Percentiles rank a stretch among this genome's conserved stretches.
phyloP scores from a whole-genome alignment of 2,797 vertebrate species.

The Uromys caudimaculatus region DNA sequence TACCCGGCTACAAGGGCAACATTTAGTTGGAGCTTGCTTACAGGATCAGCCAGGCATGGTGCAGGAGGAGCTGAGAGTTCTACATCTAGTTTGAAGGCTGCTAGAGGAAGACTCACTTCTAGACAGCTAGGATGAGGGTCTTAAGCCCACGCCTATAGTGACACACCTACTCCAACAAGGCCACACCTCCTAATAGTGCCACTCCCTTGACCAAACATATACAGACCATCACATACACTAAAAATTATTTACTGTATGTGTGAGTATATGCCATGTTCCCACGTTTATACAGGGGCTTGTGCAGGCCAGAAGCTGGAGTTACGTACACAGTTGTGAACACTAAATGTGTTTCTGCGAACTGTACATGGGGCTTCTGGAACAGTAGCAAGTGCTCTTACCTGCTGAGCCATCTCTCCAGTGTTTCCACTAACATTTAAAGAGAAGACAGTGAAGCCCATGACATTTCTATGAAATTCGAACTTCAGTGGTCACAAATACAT shows the following conservation, averaged over 20 bases:
- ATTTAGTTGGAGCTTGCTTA: not conserved
- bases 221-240: not conserved
- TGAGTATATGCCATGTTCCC: not conserved
- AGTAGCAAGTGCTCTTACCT: not conserved
- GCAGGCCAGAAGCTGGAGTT: not conserved
- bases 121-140: not conserved
- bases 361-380: not conserved
- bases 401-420: not conserved
- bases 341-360: not conserved
- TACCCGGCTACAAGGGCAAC: not conserved
- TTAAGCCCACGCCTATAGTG: not conserved
- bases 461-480: slow-evolving; percentile 49
- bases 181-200: not conserved
- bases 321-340: no score
- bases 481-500: slow-evolving; percentile 25
- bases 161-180: not conserved
- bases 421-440: not conserved
- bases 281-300: not conserved
- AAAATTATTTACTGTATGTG: not conserved
- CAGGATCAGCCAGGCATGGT: not conserved
- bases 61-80: not conserved
- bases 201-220: not conserved
- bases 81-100: not conserved
- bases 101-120: not conserved
- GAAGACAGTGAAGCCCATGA: not conserved